These are phyloP conservation scores for Trematocara unimaculatum DNA, from an alignment of 2,113 vertebrate genomes.

Conservation along the genomic window DNA sequence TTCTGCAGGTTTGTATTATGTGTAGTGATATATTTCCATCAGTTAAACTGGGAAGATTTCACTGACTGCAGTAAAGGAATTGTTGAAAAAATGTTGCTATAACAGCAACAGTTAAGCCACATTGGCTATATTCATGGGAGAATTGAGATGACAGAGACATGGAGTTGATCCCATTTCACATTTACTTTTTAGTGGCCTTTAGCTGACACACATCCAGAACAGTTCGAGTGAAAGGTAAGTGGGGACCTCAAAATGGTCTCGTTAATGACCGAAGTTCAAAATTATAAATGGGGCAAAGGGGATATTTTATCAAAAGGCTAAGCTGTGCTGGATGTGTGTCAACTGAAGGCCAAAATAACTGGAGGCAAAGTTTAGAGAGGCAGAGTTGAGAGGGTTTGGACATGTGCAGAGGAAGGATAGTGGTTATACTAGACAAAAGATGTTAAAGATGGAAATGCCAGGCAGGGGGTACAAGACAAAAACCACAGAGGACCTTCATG, in stretches of 20 bases:
- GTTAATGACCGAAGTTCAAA: not conserved
- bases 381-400: not conserved
- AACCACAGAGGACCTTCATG: not conserved
- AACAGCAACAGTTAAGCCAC: fast-evolving
- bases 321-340: not conserved
- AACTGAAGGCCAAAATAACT: not conserved
- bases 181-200: not conserved
- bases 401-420: not conserved
- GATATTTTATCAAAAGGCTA: not conserved
- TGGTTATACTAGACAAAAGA: not conserved
- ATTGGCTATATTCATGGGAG: not conserved
- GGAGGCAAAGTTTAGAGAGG: not conserved
- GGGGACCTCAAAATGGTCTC: not conserved
- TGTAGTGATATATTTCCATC: not conserved
- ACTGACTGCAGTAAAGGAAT: not conserved
- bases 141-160: not conserved
- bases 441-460: not conserved
- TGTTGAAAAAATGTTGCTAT: not conserved
- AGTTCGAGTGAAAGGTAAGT: not conserved
- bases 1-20: not conserved
- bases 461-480: not conserved
- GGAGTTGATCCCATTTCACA: slow-evolving; percentile 12
- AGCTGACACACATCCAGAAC: not conserved
- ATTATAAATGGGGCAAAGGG: not conserved
- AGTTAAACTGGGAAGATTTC: not conserved